Evolutionary conservation across 1,140 invertebrate species (phyloP), one percentile per base, ranked within the genome.

Genomic region (Drosophila sulfurigaster): DNA sequence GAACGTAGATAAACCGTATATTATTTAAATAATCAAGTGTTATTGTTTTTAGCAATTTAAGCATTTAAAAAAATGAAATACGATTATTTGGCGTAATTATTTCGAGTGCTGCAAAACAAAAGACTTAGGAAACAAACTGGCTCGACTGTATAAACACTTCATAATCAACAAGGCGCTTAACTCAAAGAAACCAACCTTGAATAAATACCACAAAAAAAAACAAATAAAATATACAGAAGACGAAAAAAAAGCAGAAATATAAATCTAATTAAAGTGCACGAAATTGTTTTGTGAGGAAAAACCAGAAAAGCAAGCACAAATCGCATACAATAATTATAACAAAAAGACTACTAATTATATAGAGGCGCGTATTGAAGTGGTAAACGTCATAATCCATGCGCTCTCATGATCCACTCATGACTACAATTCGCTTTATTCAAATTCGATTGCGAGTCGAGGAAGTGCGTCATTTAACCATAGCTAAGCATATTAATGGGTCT

Each of bases 221-320:
- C 43, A 25, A 56, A 20, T 57, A 63, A 51, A 72, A 51, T 35
- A 62, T 60, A 56, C 8, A 20, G 25, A 49, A 13, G 48, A 38
- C 35, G 35, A 38, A 38, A 43, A 64, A 16, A 28, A 45, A 46
- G 45, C 45, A 48, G 48, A 51, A 70, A 67, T 79, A 72, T 48
- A 69, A 78, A 75, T 69, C 67, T 62, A 78, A 79, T 79, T 87
- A 82, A 88, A 78, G 25, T 45, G 70, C 73, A 75, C 46, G 77
- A 76, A 67, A 71, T 59, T 64, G 66, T 58, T 25, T 65, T 71
- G 13, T 63, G 41, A 67, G 70, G 52, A 59, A 81, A 25, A 83
- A 78, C 78, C 78, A 67, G 79, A 75, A 82, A 62, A 62, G 56
- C 48, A 74, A 68, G 62, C 16, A 43, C 38, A 49, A 60, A 20